phyloP scores from a whole-genome alignment of 1,140 invertebrate species.

The Daktulosphaira vitifoliae region DNA sequence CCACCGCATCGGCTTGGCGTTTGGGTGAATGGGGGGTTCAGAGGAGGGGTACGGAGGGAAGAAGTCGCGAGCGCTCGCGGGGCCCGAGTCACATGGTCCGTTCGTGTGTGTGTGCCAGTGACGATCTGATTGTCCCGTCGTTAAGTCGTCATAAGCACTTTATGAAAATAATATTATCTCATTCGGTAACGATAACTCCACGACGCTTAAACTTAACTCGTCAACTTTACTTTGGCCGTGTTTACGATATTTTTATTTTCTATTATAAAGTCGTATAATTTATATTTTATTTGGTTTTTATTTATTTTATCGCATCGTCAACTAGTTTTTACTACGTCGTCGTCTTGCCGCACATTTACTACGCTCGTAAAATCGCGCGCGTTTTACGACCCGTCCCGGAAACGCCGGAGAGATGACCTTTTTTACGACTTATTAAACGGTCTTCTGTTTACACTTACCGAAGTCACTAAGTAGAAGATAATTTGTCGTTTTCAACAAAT shows the following conservation, averaged over 20 bases:
- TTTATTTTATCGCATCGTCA: too few species aligned
- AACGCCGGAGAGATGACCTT: conserved; percentile 13
- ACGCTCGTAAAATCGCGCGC: conserved; percentile 18
- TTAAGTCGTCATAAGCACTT: conserved; percentile 25
- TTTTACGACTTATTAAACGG: conserved; percentile 39
- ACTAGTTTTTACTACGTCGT: too few species aligned
- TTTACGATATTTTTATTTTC: too few species aligned
- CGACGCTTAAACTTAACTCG: not conserved
- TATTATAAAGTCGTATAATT: too few species aligned
- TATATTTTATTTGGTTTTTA: too few species aligned
- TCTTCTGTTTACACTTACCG: too few species aligned
- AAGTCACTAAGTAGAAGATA: too few species aligned
- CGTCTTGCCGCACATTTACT: not conserved
- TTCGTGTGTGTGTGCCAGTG: conserved; percentile 25
- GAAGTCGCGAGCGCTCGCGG: conserved; percentile 1
- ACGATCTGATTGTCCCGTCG: conserved; percentile 32
- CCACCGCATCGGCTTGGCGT: not conserved
- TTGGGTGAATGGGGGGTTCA: not conserved
- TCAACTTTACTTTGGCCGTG: too few species aligned
- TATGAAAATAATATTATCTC: not conserved
- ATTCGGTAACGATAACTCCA: not conserved
- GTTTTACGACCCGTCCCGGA: conserved; percentile 19
- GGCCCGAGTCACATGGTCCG: conserved; percentile 22
- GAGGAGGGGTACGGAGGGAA: not conserved
- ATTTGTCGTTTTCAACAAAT: too few species aligned